phyloP scores from a whole-genome alignment of 2,797 vertebrate genomes.

The Cephalopachus bancanus region DNA sequence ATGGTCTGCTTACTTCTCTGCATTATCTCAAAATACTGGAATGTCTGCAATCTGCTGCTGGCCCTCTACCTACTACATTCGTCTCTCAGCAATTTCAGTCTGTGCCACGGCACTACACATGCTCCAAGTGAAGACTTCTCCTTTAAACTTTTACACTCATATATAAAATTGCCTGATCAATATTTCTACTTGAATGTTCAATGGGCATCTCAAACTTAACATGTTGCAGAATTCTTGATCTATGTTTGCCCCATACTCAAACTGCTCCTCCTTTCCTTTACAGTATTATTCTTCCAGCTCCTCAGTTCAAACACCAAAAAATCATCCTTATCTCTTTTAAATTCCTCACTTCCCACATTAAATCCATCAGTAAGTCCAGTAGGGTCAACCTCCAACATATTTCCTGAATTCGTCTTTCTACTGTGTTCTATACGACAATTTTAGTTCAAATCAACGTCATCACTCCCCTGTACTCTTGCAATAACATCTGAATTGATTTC shows the following conservation, averaged over 20 bases:
- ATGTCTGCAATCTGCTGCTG: not conserved
- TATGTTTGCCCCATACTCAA: not conserved
- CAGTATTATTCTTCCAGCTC: not conserved
- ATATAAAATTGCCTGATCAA: not conserved
- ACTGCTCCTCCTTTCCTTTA: not conserved
- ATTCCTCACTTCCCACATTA: not conserved
- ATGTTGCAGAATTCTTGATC: not conserved
- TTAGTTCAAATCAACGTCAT: not conserved
- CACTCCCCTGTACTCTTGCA: not conserved
- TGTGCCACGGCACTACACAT: not conserved
- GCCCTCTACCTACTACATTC: not conserved
- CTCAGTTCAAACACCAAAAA: not conserved
- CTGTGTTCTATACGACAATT: not conserved
- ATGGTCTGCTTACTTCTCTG: not conserved
- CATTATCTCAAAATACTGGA: not conserved
- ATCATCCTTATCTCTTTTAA: not conserved
- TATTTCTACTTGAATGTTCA: not conserved
- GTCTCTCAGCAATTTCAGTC: not conserved
- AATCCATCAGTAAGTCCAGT: not conserved
- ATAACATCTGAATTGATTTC: not conserved
- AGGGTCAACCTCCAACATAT: not conserved
- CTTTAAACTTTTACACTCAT: not conserved
- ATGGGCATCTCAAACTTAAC: not conserved
- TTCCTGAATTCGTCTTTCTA: not conserved
- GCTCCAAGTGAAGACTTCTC: not conserved